These are phyloP conservation scores for Cryptotis parvus DNA, from an alignment of 2,113 vertebrate genomes.

Conservation along the genomic window DNA sequence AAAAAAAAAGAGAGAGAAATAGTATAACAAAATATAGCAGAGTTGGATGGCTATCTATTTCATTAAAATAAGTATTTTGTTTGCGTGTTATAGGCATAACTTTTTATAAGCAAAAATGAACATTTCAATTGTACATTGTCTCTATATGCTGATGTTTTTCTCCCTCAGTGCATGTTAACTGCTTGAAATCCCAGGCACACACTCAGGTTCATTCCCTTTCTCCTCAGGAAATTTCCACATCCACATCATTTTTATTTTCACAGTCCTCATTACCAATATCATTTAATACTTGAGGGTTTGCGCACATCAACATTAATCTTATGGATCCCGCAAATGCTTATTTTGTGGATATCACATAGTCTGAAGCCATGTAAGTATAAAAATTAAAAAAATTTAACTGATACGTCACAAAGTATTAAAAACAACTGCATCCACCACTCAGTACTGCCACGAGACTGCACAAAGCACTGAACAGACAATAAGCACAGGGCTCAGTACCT, in stretches of 20 bases:
- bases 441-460: neutral
- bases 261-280: constrained; percentile 53
- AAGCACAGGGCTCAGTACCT: too few relatives aligned
- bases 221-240: constrained; percentile 65
- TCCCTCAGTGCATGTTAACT: constrained; percentile 26
- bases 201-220: constrained; percentile 60
- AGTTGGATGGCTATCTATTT: neutral
- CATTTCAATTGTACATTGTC: neutral
- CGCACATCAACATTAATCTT: constrained; percentile 67
- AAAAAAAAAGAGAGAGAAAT: neutral
- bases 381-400: neutral
- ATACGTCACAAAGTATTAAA: neutral
- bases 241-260: constrained; percentile 61
- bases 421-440: neutral
- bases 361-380: constrained; percentile 48
- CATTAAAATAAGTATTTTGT: neutral
- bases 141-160: neutral
- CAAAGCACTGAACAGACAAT: neutral
- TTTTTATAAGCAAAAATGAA: neutral
- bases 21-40: neutral
- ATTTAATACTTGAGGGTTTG: constrained; percentile 67
- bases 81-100: neutral
- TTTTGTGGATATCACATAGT: constrained; percentile 56
- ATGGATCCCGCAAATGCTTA: constrained; percentile 67
- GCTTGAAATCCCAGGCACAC: constrained; percentile 68